These are phyloP conservation scores for Wasmannia auropunctata DNA, from an alignment of 1,140 invertebrate genomes.

Conservation along the genomic window DNA sequence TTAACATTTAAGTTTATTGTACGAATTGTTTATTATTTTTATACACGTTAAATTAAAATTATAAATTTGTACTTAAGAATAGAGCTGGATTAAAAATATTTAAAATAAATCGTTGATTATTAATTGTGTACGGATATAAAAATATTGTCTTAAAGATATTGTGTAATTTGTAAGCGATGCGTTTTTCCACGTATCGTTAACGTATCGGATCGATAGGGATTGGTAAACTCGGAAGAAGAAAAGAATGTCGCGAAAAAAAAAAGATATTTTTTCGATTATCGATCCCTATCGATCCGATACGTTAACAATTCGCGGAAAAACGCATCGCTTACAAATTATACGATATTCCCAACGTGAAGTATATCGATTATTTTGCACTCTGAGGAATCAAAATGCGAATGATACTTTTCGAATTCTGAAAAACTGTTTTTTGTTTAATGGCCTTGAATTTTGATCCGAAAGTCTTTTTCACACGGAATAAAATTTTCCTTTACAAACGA, in stretches of 20 bases:
- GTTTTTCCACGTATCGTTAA: conserved; percentile 19
- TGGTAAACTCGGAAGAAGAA: conserved; percentile 34
- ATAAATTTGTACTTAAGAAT: neutral
- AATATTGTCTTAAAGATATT: neutral
- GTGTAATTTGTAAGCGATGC: neutral
- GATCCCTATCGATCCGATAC: conserved; percentile 7
- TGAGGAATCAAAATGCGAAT: neutral
- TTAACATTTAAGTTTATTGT: neutral
- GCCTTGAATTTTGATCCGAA: neutral
- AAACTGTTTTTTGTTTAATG: neutral
- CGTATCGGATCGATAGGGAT: conserved; percentile 8
- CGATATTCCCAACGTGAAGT: conserved; percentile 9
- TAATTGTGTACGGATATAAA: neutral
- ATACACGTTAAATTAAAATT: neutral
- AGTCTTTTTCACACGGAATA: neutral
- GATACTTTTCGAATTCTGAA: conserved; percentile 41
- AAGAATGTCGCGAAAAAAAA: conserved; percentile 19
- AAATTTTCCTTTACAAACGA: neutral
- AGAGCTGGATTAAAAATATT: neutral
- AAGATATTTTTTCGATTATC: neutral
- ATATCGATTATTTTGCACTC: conserved; percentile 37
- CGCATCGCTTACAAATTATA: neutral
- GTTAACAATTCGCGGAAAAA: conserved; percentile 23
- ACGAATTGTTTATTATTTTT: neutral
- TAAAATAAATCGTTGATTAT: neutral